A percentile compares a stretch with the other conserved stretches of the same genome.
Conservation (phyloP, 2,888 invertebrate genomes). For the Limnephilus auricula region DNA sequence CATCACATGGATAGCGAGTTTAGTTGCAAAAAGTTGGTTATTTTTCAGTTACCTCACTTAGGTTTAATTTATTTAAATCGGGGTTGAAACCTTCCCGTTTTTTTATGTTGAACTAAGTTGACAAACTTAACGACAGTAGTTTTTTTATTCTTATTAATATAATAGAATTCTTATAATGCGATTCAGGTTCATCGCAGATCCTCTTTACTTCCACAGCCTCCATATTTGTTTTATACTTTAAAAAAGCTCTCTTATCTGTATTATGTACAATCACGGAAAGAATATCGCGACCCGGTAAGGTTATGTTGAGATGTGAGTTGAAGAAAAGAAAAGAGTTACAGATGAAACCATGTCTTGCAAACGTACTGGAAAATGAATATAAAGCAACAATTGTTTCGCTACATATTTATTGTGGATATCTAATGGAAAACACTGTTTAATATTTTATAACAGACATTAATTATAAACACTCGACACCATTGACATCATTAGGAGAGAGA, state of each 20-base stretch:
- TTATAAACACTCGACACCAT: too few species aligned
- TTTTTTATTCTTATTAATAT: neutral
- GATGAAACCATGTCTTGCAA: too few species aligned
- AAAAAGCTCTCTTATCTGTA: neutral
- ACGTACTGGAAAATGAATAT: too few species aligned
- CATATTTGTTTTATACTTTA: neutral
- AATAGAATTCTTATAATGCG: neutral
- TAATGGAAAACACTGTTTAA: too few species aligned
- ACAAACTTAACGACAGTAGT: neutral
- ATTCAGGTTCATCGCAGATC: neutral
- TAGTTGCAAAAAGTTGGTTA: too few species aligned
- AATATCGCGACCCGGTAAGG: neutral
- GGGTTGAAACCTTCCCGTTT: neutral
- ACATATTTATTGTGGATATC: too few species aligned
- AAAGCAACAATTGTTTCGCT: too few species aligned
- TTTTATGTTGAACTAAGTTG: neutral
- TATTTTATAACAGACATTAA: too few species aligned
- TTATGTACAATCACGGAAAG: neutral
- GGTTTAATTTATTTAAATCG: neutral
- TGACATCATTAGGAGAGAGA: too few species aligned
- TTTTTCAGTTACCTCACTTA: too few species aligned
- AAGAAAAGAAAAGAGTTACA: neutral
- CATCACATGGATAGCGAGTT: too few species aligned
- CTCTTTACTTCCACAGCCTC: neutral
- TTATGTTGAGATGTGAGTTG: neutral